A percentile compares a stretch with the other conserved stretches of the same genome.
phyloP scores from a whole-genome alignment of 2,888 invertebrate species.

The Aphelenchoides bicaudatus region DNA sequence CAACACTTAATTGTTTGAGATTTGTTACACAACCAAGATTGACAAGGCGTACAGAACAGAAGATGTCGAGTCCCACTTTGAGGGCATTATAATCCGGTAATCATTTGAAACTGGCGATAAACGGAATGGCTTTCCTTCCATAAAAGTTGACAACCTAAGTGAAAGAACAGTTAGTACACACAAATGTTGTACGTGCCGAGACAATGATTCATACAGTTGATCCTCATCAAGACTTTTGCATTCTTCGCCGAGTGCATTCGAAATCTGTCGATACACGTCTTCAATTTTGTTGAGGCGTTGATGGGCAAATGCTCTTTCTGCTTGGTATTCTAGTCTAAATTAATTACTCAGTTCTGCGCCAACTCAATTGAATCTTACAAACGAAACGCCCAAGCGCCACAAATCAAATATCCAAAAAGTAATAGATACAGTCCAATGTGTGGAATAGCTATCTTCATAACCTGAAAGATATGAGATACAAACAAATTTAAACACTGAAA shows the following conservation, averaged over 20 bases:
- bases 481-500: neutral
- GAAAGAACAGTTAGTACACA: too few relatives aligned
- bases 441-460: constrained; percentile 55
- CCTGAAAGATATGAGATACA: constrained; percentile 27
- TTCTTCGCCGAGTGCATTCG: constrained; percentile 15
- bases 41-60: constrained; percentile 57
- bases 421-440: constrained; percentile 52
- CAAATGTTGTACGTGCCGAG: constrained; percentile 18
- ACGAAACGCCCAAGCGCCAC: constrained; percentile 51
- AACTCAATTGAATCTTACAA: neutral
- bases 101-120: constrained; percentile 34
- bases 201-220: constrained; percentile 23
- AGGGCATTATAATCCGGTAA: constrained; percentile 43
- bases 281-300: constrained; percentile 44
- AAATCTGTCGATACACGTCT: constrained; percentile 31
- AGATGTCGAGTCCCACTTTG: constrained; percentile 52
- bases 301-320: constrained; percentile 42
- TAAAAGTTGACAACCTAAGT: constrained; percentile 41
- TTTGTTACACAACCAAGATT: constrained; percentile 46
- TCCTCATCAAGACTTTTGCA: constrained; percentile 14
- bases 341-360: neutral
- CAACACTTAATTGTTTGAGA: constrained; percentile 19
- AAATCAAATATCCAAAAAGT: constrained; percentile 48
- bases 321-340: constrained; percentile 47
- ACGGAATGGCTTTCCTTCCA: constrained; percentile 46